Conservation (phyloP, 1,140 invertebrate species). For the Drosophila sturtevanti region DNA sequence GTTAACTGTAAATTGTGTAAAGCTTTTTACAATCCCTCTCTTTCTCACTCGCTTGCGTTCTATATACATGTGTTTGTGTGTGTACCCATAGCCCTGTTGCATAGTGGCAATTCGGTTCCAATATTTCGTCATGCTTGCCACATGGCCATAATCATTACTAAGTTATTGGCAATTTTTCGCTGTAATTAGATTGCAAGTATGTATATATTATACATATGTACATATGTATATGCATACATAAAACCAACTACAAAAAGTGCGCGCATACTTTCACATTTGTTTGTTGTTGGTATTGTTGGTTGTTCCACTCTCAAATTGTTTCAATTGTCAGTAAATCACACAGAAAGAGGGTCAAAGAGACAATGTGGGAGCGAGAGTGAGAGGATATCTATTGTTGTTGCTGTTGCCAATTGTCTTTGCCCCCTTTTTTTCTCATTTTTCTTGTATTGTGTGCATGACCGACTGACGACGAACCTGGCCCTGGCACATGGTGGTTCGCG, state of each 20-base stretch:
- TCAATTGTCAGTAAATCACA: slow-evolving; percentile 6
- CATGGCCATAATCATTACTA: slow-evolving; percentile 5
- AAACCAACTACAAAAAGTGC: slow-evolving; percentile 10
- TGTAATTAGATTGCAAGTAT: slow-evolving; percentile 8
- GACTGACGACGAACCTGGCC: slow-evolving; percentile 9
- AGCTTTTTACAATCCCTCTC: slow-evolving; percentile 4
- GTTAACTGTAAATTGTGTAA: slow-evolving; percentile 7
- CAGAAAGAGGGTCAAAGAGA: not conserved
- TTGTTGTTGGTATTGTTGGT: not conserved
- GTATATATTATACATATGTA: no score
- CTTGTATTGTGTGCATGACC: slow-evolving; percentile 16
- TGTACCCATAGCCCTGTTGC: slow-evolving; percentile 17
- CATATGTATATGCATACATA: slow-evolving; percentile 1
- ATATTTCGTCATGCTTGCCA: slow-evolving; percentile 19
- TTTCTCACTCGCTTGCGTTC: not conserved
- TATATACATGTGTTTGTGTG: not conserved
- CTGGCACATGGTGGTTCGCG: slow-evolving; percentile 9
- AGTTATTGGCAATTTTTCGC: slow-evolving; percentile 1
- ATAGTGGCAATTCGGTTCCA: slow-evolving; percentile 3
- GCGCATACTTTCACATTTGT: slow-evolving; percentile 11
- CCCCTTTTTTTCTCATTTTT: slow-evolving; percentile 6
- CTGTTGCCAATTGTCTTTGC: slow-evolving; percentile 8
- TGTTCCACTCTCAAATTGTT: slow-evolving; percentile 11
- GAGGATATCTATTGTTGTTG: slow-evolving; percentile 11
- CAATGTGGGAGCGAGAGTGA: slow-evolving; percentile 12